A percentile compares a stretch with the other conserved stretches of the same genome.
Conservation (phyloP, 2,113 vertebrate genomes). For the Mirounga angustirostris region DNA sequence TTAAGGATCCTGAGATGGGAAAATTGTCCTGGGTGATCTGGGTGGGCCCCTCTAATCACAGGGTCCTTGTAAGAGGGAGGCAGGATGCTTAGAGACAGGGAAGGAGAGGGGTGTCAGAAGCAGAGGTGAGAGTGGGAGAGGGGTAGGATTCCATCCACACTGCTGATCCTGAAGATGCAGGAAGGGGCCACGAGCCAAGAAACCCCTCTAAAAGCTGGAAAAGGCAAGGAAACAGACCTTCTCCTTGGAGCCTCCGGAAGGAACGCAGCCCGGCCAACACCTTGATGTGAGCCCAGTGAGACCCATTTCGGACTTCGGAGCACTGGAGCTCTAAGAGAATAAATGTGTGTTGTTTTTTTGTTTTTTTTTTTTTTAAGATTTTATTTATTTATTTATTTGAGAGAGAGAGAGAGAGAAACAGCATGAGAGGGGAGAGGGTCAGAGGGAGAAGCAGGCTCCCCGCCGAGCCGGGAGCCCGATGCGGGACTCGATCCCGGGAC, state of each 20-base stretch:
- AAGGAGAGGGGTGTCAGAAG: background rate
- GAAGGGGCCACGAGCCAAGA: background rate
- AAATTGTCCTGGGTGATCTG: too few relatives aligned
- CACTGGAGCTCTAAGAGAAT: background rate
- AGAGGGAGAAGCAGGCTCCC: too few relatives aligned
- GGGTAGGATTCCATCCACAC: background rate
- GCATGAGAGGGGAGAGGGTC: too few relatives aligned
- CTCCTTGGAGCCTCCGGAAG: background rate
- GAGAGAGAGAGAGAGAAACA: too few relatives aligned
- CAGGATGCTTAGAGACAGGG: background rate
- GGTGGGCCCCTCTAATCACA: background rate
- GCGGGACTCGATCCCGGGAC: too few relatives aligned
- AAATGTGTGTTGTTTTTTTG: too few relatives aligned
- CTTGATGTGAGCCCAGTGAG: background rate
- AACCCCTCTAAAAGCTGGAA: background rate
- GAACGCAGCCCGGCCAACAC: accelerated
- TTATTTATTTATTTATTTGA: too few relatives aligned
- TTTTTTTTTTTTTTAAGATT: too few relatives aligned
- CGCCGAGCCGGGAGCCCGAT: too few relatives aligned
- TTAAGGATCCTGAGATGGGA: background rate
- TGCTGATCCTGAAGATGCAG: background rate
- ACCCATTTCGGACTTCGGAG: background rate
- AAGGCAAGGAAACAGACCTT: background rate
- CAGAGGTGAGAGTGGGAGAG: background rate
- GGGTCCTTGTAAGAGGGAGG: too few relatives aligned